Evolutionary conservation across 2,888 invertebrate species (phyloP).

Genomic region (Raillietiella orientalis): DNA sequence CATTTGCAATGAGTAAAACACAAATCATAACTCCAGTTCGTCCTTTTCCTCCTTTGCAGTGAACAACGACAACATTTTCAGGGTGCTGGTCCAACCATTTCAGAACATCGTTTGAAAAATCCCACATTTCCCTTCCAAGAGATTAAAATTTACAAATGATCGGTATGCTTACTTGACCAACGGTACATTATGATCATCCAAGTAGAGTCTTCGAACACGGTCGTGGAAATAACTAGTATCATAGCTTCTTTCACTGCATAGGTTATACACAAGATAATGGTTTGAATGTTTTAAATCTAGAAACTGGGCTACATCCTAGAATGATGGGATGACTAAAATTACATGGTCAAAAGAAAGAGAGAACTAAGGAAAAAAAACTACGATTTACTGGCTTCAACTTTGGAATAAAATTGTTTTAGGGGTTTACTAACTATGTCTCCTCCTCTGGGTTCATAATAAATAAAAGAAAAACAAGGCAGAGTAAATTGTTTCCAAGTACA

Average conservation of each 20-base stretch:
- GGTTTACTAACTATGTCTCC: background rate
- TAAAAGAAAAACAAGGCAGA: too few relatives aligned
- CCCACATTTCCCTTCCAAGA: constrained; percentile 14
- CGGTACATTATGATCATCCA: constrained; percentile 19
- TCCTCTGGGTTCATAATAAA: too few relatives aligned
- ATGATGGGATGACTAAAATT: constrained; percentile 2
- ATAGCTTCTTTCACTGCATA: constrained; percentile 17
- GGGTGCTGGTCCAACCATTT: constrained; percentile 13
- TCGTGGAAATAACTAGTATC: constrained; percentile 14
- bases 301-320: constrained; percentile 17
- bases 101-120: constrained; percentile 13
- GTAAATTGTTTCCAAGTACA: too few relatives aligned
- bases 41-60: constrained; percentile 19
- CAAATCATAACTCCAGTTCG: constrained; percentile 19
- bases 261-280: constrained; percentile 16
- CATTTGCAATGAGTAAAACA: constrained; percentile 16
- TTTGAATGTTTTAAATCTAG: constrained; percentile 15
- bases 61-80: constrained; percentile 17
- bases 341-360: background rate
- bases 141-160: constrained; percentile 2
- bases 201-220: constrained; percentile 13
- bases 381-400: constrained; percentile 1
- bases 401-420: background rate
- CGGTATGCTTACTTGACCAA: constrained; percentile 12
- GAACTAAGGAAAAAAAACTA: background rate